A percentile compares a stretch with the other conserved stretches of the same genome.
Conservation (phyloP, 2,113 vertebrate species). For the Neofelis nebulosa region DNA sequence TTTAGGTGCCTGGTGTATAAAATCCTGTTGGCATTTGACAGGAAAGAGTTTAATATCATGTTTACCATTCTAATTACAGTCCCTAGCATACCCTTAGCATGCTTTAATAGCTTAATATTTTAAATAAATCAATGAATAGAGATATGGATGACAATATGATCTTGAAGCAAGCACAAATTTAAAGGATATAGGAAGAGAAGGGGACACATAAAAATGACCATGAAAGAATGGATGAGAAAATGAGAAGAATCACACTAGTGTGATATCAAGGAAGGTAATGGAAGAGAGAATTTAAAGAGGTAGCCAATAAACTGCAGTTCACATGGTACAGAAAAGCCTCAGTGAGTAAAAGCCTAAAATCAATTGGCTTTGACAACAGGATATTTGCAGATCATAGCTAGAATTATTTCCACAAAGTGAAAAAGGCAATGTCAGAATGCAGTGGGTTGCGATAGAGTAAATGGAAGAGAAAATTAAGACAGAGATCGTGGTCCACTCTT, state of each 20-base stretch:
- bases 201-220: not conserved
- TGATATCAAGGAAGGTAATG: not conserved
- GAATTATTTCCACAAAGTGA: not conserved
- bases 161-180: not conserved
- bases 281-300: not conserved
- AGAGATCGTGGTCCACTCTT: not conserved
- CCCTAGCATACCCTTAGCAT: not conserved
- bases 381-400: not conserved
- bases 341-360: not conserved
- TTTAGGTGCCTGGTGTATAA: slow-evolving; percentile 14
- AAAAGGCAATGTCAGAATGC: not conserved
- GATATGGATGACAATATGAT: slow-evolving; percentile 1
- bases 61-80: slow-evolving; percentile 34
- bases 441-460: not conserved
- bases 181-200: not conserved
- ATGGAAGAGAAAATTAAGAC: slow-evolving; percentile 13
- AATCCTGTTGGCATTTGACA: not conserved
- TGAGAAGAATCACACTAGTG: not conserved
- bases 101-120: slow-evolving; percentile 34
- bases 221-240: not conserved
- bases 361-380: not conserved
- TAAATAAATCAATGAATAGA: slow-evolving; percentile 16
- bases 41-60: not conserved
- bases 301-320: not conserved
- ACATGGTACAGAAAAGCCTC: not conserved